Conservation (phyloP, 92 coral and sea anemone genomes). For the Paramuricea clavata region DNA sequence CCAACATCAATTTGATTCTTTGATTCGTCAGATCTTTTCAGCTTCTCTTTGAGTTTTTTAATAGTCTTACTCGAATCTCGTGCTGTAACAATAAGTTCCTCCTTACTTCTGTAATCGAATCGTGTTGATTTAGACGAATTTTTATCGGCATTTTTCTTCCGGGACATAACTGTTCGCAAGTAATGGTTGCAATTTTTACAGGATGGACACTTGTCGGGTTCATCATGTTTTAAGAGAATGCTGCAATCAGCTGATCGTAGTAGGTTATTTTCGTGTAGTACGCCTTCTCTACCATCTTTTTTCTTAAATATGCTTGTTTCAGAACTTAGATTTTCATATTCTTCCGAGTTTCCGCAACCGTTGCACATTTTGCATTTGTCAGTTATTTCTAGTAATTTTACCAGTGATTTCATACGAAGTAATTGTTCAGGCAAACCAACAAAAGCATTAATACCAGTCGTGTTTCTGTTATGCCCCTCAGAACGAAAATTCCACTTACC, state of each 20-base stretch:
- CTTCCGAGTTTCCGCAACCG: constrained; percentile 10
- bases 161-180: constrained; percentile 43
- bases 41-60: background rate
- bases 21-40: background rate
- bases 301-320: constrained; percentile 10
- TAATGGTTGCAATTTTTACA: constrained; percentile 41
- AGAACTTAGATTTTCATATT: background rate
- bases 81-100: background rate
- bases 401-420: background rate
- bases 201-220: background rate
- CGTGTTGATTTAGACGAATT: background rate
- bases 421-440: background rate
- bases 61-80: background rate
- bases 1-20: constrained; percentile 9
- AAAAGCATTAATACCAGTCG: background rate
- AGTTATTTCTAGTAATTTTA: background rate
- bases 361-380: background rate
- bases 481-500: constrained; percentile 15
- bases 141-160: background rate
- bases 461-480: background rate
- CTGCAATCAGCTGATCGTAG: background rate
- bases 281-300: constrained; percentile 11
- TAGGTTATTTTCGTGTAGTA: background rate
- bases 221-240: background rate
- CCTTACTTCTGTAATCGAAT: constrained; percentile 21